Conservation (phyloP, 2,113 vertebrate genomes). For the Mesitornis unicolor region DNA sequence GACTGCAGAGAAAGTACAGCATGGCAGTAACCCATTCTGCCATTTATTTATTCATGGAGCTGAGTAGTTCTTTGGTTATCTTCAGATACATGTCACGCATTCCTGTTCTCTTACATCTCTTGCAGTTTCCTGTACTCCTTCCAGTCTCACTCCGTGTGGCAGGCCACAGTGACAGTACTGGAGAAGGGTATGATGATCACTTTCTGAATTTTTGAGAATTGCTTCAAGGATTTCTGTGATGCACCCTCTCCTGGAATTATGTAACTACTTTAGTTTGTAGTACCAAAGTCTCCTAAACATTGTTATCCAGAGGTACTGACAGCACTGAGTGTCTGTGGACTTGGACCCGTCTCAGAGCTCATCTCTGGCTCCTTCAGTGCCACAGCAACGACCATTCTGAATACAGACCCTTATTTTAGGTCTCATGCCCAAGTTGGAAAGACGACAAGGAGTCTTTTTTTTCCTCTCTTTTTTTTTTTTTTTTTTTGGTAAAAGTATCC, state of each 20-base stretch:
- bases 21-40: background rate
- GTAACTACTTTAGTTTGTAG: background rate
- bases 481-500: background rate
- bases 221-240: background rate
- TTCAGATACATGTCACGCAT: accelerated
- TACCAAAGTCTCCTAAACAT: background rate
- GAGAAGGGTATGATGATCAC: background rate
- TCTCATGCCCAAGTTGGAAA: background rate
- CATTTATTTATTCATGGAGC: background rate
- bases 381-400: background rate
- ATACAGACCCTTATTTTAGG: background rate
- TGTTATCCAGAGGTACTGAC: background rate
- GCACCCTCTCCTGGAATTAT: background rate
- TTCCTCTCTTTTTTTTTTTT: background rate
- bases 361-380: background rate
- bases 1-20: background rate
- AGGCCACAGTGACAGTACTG: accelerated
- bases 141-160: accelerated
- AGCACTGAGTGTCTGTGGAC: background rate
- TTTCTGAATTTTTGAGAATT: background rate
- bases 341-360: background rate
- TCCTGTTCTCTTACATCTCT: background rate
- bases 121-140: background rate
- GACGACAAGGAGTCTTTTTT: accelerated
- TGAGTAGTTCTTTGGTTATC: background rate